Percentiles rank a stretch among this genome's conserved stretches.
Conservation (phyloP, 2,888 invertebrate genomes). For the Ctena decussata region DNA sequence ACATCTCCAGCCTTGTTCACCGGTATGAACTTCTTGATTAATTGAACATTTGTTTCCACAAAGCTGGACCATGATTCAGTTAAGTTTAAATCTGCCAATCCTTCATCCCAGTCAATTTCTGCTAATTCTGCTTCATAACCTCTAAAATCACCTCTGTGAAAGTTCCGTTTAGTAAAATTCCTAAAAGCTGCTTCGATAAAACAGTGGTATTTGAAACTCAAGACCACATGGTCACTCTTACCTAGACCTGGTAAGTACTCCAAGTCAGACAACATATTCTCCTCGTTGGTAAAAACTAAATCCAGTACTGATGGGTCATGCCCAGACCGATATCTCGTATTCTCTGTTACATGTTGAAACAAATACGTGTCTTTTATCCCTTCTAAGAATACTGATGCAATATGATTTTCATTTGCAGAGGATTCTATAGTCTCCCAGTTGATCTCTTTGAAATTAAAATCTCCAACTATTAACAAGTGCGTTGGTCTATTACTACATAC, state of each 20-base stretch:
- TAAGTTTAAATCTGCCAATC: not conserved
- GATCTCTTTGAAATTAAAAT: not conserved
- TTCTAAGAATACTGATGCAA: not conserved
- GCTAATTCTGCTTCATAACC: no score
- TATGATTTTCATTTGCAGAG: not conserved
- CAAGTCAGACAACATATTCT: not conserved
- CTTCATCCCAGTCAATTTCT: not conserved
- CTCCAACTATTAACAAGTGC: not conserved
- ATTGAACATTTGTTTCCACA: not conserved
- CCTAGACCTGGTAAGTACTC: no score
- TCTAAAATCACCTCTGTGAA: not conserved
- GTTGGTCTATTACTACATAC: not conserved
- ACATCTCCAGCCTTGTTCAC: not conserved
- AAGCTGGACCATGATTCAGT: not conserved
- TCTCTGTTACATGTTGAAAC: not conserved
- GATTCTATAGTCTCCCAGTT: not conserved
- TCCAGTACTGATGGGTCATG: not conserved
- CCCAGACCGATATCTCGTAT: not conserved
- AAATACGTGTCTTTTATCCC: not conserved
- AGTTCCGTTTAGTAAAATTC: not conserved
- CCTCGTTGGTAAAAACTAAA: not conserved
- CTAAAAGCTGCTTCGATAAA: not conserved
- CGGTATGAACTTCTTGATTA: not conserved
- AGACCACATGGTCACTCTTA: not conserved
- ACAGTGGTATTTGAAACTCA: not conserved